phyloP scores from a whole-genome alignment of 2,888 invertebrate genomes.

The Gymnosoma rotundatum region DNA sequence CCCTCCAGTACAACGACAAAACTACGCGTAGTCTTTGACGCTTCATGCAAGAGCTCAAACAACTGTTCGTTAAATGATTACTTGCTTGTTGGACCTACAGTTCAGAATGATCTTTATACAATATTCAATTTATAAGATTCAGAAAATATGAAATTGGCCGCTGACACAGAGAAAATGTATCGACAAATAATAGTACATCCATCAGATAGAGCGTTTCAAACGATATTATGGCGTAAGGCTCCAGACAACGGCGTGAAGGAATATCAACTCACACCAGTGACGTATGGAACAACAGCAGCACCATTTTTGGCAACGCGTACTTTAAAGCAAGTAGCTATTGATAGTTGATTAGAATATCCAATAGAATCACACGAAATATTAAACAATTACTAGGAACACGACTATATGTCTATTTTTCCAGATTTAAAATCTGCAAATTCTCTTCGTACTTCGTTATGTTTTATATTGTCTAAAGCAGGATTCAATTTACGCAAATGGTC shows the following conservation, averaged over 20 bases:
- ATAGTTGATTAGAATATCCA: conserved; percentile 40
- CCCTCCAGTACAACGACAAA: conserved; percentile 60
- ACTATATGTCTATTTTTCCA: conserved; percentile 63
- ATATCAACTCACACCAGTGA: conserved; percentile 52
- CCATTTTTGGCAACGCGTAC: conserved; percentile 57
- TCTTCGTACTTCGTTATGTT: conserved; percentile 14
- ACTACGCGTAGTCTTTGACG: conserved; percentile 62
- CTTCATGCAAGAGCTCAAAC: conserved; percentile 54
- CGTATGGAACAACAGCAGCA: conserved; percentile 52
- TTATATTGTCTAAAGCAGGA: conserved; percentile 33
- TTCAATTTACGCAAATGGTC: conserved; percentile 54
- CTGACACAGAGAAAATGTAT: conserved; percentile 60
- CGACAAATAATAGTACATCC: conserved; percentile 45
- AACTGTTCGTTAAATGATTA: conserved; percentile 60
- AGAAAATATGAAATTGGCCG: conserved; percentile 45
- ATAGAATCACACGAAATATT: conserved; percentile 40
- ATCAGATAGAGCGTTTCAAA: conserved; percentile 44
- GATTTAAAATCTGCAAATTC: conserved; percentile 5
- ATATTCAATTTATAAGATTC: conserved; percentile 57
- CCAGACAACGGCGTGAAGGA: neutral
- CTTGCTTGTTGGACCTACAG: conserved; percentile 51
- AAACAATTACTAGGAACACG: conserved; percentile 48
- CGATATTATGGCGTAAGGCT: conserved; percentile 54
- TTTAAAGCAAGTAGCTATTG: conserved; percentile 44
- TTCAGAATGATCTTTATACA: conserved; percentile 57